These are phyloP conservation scores for Siderastrea radians DNA, from an alignment of 92 coral and sea anemone genomes.

Conservation along the genomic window DNA sequence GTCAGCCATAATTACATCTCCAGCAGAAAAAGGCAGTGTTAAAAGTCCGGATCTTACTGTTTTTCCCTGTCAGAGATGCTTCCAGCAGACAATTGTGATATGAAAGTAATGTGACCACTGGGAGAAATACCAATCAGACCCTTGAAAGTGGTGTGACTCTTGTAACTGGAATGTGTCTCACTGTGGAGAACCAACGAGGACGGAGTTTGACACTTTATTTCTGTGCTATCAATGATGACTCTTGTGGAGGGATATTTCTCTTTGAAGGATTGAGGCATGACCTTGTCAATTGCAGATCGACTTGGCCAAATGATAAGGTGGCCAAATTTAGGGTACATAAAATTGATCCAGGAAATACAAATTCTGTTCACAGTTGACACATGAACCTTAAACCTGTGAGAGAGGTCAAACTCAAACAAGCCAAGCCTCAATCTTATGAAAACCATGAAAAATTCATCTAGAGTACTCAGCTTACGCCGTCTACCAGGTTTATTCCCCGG, in stretches of 20 bases:
- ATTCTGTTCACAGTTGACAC: slow-evolving; percentile 46
- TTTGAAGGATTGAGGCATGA: slow-evolving; percentile 57
- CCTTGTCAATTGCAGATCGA: slow-evolving; percentile 30
- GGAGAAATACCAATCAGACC: neutral
- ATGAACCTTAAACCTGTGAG: slow-evolving; percentile 21
- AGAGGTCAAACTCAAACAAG: slow-evolving; percentile 23
- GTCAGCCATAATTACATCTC: too few species aligned
- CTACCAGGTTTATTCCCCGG: too few species aligned
- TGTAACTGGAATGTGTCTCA: slow-evolving; percentile 57
- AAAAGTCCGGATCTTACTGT: too few species aligned
- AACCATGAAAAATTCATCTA: slow-evolving; percentile 26
- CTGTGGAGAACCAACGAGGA: slow-evolving; percentile 63
- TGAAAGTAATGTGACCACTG: too few species aligned
- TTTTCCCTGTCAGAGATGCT: too few species aligned
- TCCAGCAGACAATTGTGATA: too few species aligned
- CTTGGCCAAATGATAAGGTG: slow-evolving; percentile 64
- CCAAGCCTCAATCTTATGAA: slow-evolving; percentile 33
- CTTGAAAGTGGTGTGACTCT: slow-evolving; percentile 60
- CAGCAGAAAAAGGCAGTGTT: too few species aligned
- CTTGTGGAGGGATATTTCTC: slow-evolving; percentile 55
- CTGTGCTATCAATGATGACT: slow-evolving; percentile 74
- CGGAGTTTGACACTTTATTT: slow-evolving; percentile 65
- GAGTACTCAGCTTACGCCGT: neutral
- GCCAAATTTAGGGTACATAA: slow-evolving; percentile 39
- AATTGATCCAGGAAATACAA: slow-evolving; percentile 56